These are phyloP conservation scores for Aphis gossypii DNA, from an alignment of 1,140 invertebrate genomes.

Conservation along the genomic window DNA sequence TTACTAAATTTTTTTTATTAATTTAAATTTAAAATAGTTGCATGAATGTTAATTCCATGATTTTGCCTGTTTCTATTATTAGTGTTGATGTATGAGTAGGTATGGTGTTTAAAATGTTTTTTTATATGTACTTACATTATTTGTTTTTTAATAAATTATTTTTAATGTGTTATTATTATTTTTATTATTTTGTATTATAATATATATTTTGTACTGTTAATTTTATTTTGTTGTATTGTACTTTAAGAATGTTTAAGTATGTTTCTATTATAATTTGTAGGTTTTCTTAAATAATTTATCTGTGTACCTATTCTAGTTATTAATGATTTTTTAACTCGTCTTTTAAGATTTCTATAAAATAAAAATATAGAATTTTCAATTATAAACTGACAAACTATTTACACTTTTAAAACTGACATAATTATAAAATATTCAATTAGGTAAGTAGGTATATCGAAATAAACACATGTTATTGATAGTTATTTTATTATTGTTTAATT, in stretches of 20 bases:
- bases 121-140: conserved; percentile 13
- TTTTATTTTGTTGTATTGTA: background rate
- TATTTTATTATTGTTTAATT: no score
- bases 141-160: conserved; percentile 29
- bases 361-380: background rate
- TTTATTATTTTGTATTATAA: background rate
- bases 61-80: conserved; percentile 33
- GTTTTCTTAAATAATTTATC: background rate
- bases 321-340: background rate
- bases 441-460: no score
- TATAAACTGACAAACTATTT: no score
- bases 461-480: no score
- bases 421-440: no score
- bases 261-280: conserved; percentile 9
- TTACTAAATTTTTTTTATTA: background rate
- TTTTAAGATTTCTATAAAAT: background rate
- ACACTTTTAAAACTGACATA: no score
- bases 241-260: background rate
- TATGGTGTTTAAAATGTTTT: background rate
- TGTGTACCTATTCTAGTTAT: background rate
- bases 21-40: conserved; percentile 23
- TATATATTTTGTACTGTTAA: background rate
- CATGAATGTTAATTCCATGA: conserved; percentile 11
- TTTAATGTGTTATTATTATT: background rate
- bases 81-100: background rate